phyloP scores from a whole-genome alignment of 2,888 invertebrate genomes.

The Metellina segmentata region DNA sequence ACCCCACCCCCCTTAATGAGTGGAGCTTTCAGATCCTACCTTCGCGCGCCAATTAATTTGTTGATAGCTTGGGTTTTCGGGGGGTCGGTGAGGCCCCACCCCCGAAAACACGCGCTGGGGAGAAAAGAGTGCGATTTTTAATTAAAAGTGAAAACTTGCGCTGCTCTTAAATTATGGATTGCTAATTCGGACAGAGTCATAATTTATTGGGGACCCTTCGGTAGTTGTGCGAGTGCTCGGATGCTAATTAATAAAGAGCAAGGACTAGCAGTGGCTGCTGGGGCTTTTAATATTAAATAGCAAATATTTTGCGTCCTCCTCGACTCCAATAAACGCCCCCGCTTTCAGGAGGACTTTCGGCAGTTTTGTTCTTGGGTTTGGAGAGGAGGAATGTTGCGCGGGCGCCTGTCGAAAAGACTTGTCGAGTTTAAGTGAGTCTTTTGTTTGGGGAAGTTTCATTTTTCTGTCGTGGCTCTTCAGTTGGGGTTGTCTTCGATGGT shows the following conservation, averaged over 20 bases:
- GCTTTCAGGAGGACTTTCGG: not conserved
- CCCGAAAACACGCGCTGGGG: constrained; percentile 4
- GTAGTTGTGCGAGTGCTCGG: constrained; percentile 7
- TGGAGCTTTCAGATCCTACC: constrained; percentile 19
- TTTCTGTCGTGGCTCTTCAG: not conserved
- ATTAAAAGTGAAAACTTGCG: constrained; percentile 70
- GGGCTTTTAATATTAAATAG: constrained; percentile 55
- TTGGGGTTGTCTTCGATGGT: no score
- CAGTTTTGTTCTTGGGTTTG: no score
- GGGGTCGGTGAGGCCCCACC: not conserved
- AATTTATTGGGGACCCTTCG: constrained; percentile 49
- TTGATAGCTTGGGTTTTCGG: constrained; percentile 29
- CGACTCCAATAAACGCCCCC: constrained; percentile 29
- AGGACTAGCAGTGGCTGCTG: constrained; percentile 15
- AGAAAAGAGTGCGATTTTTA: constrained; percentile 59
- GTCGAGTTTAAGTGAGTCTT: not conserved
- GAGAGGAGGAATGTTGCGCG: not conserved
- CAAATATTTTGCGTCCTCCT: constrained; percentile 45
- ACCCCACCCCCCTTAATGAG: constrained; percentile 7
- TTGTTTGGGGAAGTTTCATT: not conserved
- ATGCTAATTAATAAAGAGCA: constrained; percentile 58
- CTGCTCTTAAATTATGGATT: constrained; percentile 68
- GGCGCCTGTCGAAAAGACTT: not conserved
- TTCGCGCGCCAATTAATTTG: constrained; percentile 69
- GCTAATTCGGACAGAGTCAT: constrained; percentile 65